phyloP scores from a whole-genome alignment of 2,888 invertebrate genomes.

The Leptothorax acervorum region DNA sequence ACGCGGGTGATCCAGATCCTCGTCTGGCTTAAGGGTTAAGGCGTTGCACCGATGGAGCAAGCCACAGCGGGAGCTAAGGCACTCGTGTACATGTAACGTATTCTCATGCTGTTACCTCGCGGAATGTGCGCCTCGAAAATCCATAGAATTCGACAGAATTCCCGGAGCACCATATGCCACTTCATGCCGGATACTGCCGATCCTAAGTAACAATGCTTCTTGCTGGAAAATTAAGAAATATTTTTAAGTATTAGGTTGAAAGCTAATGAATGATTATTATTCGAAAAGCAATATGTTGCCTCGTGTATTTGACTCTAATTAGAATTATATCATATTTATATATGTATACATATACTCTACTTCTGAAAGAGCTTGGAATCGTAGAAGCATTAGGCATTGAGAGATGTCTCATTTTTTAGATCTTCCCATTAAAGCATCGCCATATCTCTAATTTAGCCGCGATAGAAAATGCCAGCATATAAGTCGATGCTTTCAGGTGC shows the following conservation, averaged over 20 bases:
- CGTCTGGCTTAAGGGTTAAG: slow-evolving; percentile 52
- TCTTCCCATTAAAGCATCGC: not conserved
- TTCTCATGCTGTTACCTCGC: slow-evolving; percentile 52
- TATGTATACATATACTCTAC: not conserved
- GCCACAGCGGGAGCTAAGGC: slow-evolving; percentile 43
- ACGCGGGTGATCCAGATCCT: slow-evolving; percentile 56
- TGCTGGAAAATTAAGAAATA: not conserved
- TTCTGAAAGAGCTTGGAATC: not conserved
- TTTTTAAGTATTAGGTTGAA: not conserved
- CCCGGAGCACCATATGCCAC: slow-evolving; percentile 40
- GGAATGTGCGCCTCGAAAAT: slow-evolving; percentile 59
- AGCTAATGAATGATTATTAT: not conserved
- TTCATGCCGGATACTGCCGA: slow-evolving; percentile 19
- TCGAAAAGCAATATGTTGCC: not conserved
- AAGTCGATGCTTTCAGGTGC: not conserved
- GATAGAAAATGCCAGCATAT: slow-evolving; percentile 11
- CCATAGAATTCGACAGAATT: slow-evolving; percentile 55
- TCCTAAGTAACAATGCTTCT: not conserved
- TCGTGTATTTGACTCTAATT: not conserved
- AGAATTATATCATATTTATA: not conserved
- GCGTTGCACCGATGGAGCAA: slow-evolving; percentile 47
- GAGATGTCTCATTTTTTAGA: not conserved
- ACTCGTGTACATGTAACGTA: slow-evolving; percentile 53
- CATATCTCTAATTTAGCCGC: not conserved
- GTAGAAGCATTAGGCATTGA: not conserved